Evolutionary conservation across 2,888 invertebrate species (phyloP).

Genomic region (Sussaba pulchella): DNA sequence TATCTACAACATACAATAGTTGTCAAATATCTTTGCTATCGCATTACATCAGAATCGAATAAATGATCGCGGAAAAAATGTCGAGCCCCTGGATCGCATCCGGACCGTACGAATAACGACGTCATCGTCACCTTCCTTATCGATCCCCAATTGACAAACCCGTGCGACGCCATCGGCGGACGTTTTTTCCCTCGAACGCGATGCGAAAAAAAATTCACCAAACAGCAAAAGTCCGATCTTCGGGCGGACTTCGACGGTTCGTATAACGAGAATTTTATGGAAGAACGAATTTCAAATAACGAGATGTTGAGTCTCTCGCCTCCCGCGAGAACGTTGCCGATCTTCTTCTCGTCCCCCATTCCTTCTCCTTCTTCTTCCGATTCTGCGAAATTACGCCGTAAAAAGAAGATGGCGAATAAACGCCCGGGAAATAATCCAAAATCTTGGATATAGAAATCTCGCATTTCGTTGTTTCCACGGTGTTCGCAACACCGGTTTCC

Average conservation of each 20-base stretch:
- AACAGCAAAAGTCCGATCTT: background rate
- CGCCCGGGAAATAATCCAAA: conserved; percentile 17
- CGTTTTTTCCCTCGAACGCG: background rate
- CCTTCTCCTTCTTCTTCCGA: too few relatives aligned
- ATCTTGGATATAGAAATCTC: conserved; percentile 12
- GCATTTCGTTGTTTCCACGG: conserved; percentile 44
- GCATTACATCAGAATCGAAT: too few relatives aligned
- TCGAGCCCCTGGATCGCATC: too few relatives aligned
- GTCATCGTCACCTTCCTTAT: background rate
- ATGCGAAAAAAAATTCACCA: background rate
- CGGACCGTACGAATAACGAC: too few relatives aligned
- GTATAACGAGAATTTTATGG: conserved; percentile 31
- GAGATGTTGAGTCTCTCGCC: conserved; percentile 11
- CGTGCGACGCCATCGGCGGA: background rate
- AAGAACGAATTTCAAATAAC: conserved; percentile 41
- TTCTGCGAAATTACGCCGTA: background rate
- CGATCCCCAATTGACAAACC: background rate
- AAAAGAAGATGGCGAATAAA: background rate
- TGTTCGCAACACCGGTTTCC: background rate
- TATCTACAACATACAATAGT: too few relatives aligned
- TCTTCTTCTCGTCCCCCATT: too few relatives aligned
- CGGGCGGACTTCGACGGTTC: background rate
- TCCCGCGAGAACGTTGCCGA: background rate
- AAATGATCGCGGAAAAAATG: too few relatives aligned
- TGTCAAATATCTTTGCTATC: too few relatives aligned